phyloP scores from a whole-genome alignment of 2,888 invertebrate genomes.

The Schrankia costaestrigalis region DNA sequence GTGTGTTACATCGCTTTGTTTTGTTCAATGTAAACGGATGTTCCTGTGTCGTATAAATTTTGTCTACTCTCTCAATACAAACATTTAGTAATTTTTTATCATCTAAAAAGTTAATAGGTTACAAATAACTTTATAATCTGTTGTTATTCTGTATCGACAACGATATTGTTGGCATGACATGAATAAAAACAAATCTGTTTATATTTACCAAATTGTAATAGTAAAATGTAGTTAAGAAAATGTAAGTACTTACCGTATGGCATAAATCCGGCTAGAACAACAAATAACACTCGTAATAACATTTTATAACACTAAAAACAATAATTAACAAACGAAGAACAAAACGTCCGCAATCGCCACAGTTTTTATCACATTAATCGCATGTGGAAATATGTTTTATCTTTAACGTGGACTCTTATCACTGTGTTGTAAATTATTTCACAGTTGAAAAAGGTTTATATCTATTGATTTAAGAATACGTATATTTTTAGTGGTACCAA shows the following conservation, averaged over 20 bases:
- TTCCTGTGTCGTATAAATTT: constrained; percentile 23
- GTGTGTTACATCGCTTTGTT: constrained; percentile 48
- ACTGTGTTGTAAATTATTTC: constrained; percentile 60
- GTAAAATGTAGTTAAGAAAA: constrained; percentile 4
- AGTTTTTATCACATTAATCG: constrained; percentile 64
- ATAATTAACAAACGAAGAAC: constrained; percentile 35
- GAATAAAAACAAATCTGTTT: too few species aligned
- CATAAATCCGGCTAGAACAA: constrained; percentile 45
- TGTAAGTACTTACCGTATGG: constrained; percentile 51
- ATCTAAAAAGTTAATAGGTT: too few species aligned
- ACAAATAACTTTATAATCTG: too few species aligned
- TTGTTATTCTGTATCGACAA: too few species aligned
- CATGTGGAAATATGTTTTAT: constrained; percentile 50
- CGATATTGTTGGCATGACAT: too few species aligned
- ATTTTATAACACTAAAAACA: constrained; percentile 38
- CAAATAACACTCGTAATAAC: constrained; percentile 49
- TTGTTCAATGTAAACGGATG: constrained; percentile 26
- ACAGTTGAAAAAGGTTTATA: constrained; percentile 44
- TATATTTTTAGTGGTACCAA: too few species aligned
- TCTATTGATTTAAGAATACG: constrained; percentile 19
- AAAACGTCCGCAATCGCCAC: constrained; percentile 36
- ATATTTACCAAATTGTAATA: not conserved
- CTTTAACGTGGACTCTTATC: constrained; percentile 57
- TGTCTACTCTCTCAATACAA: too few species aligned
- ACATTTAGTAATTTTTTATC: too few species aligned